These are phyloP conservation scores for Yponomeuta malinellus DNA, from an alignment of 2,888 invertebrate species.

Conservation along the genomic window DNA sequence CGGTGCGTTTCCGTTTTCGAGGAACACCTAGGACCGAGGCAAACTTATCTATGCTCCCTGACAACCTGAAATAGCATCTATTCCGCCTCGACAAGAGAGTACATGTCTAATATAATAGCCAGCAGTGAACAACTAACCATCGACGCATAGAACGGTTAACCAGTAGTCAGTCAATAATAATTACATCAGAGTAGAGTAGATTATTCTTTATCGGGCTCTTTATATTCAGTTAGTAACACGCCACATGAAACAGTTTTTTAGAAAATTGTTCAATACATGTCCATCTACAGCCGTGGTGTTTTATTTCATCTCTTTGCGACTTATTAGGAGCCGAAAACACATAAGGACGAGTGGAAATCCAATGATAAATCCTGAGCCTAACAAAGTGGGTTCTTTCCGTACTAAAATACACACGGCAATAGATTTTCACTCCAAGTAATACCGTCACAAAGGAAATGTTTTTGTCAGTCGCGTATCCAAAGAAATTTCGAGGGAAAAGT, in stretches of 20 bases:
- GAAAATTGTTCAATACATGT: background rate
- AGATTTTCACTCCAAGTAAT: background rate
- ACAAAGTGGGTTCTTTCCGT: background rate
- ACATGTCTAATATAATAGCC: background rate
- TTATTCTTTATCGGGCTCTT: background rate
- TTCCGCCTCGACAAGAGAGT: background rate
- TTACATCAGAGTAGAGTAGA: background rate
- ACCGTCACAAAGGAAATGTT: background rate
- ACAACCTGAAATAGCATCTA: slow-evolving; percentile 9
- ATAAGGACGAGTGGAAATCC: background rate
- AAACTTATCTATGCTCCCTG: slow-evolving; percentile 7
- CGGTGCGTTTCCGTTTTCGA: slow-evolving; percentile 43
- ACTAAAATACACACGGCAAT: background rate
- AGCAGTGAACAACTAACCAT: slow-evolving; percentile 11
- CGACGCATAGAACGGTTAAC: slow-evolving; percentile 7
- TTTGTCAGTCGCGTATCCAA: slow-evolving; percentile 1
- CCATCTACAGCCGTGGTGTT: background rate
- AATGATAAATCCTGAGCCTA: background rate
- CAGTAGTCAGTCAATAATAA: slow-evolving; percentile 1
- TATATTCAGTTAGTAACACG: background rate
- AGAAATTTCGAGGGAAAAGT: background rate
- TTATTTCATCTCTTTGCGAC: background rate
- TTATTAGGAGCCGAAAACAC: background rate
- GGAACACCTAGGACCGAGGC: slow-evolving; percentile 19
- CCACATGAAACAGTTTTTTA: background rate